phyloP scores from a whole-genome alignment of 2,888 invertebrate species.

The Cheilosia urbana region DNA sequence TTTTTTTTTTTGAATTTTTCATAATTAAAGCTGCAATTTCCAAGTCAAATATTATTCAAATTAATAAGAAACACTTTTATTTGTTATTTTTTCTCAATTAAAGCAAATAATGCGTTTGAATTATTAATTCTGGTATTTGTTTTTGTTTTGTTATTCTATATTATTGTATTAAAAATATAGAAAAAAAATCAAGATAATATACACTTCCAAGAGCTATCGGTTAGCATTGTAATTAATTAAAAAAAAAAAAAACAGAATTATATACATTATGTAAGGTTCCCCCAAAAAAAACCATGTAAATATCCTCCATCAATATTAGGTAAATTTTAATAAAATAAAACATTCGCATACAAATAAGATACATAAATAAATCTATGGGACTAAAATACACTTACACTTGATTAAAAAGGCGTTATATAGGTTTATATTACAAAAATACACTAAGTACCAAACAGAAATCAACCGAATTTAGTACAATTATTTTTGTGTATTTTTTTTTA shows the following conservation, averaged over 20 bases:
- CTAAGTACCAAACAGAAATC: slow-evolving; percentile 27
- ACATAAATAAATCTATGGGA: slow-evolving; percentile 46
- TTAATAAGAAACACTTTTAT: no score
- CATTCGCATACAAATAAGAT: slow-evolving; percentile 9
- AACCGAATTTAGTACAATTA: neutral
- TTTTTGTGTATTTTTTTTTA: slow-evolving; percentile 1
- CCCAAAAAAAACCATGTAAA: slow-evolving; percentile 35
- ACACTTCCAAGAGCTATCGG: slow-evolving; percentile 37
- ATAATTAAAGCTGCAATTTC: neutral
- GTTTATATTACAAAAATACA: slow-evolving; percentile 8
- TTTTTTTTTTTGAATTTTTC: neutral
- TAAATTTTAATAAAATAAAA: slow-evolving; percentile 12
- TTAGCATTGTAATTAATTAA: slow-evolving; percentile 12
- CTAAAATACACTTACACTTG: slow-evolving; percentile 33
- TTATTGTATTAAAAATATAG: no score
- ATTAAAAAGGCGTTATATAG: slow-evolving; percentile 5
- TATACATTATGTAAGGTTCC: slow-evolving; percentile 13
- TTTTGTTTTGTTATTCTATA: neutral
- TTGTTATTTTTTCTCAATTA: no score
- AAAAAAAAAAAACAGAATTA: slow-evolving; percentile 20
- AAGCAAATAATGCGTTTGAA: no score
- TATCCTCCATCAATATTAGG: slow-evolving; percentile 34
- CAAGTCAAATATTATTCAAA: neutral
- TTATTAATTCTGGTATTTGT: neutral
- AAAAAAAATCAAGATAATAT: neutral